These are phyloP conservation scores for Emydura subglobosa DNA, from an alignment of 2,113 vertebrate genomes.

Conservation along the genomic window DNA sequence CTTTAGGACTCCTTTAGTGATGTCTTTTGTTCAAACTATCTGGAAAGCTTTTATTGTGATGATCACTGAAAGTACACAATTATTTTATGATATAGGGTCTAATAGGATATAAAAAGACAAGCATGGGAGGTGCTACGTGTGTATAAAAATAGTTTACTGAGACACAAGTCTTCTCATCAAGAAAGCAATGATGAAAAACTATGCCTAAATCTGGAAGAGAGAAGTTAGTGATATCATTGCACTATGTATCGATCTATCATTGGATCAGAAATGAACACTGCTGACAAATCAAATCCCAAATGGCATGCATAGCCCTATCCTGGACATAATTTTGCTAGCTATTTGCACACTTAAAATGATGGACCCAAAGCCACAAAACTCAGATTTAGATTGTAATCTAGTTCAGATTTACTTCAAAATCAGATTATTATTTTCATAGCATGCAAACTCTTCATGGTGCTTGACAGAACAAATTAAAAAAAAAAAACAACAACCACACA, in stretches of 20 bases:
- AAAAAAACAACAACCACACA: too few relatives aligned
- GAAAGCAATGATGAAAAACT: neutral
- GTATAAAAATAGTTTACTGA: conserved; percentile 2
- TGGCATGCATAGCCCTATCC: accelerated
- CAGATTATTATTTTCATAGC: neutral
- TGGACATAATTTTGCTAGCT: neutral
- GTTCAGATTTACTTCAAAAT: neutral
- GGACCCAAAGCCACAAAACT: neutral
- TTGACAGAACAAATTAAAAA: neutral
- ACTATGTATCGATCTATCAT: neutral
- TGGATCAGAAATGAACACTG: accelerated
- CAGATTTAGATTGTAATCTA: neutral
- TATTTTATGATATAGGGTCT: neutral
- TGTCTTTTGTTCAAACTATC: neutral
- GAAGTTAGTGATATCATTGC: accelerated
- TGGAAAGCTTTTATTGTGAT: conserved; percentile 2
- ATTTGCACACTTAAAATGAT: neutral
- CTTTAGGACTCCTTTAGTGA: neutral
- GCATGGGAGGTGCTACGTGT: neutral
- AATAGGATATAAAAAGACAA: neutral
- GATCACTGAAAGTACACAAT: neutral
- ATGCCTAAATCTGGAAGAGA: neutral
- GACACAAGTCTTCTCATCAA: conserved; percentile 26
- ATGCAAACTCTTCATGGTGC: neutral
- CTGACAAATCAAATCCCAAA: too few relatives aligned